Conservation (phyloP, 2,113 vertebrate species). For the Ageneiosus marmoratus region DNA sequence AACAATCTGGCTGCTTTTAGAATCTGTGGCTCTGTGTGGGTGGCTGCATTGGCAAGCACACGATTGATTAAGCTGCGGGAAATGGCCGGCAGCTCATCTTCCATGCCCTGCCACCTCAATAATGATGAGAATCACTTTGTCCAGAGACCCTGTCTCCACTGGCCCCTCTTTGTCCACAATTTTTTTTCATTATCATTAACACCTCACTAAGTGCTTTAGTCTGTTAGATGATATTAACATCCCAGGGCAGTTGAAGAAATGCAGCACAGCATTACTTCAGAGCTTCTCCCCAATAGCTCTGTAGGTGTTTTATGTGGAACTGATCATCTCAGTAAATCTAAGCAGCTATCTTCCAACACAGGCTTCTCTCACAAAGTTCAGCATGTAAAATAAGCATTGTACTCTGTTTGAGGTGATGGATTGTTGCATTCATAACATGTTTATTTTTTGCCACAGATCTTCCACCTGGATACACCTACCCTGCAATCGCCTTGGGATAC, state of each 20-base stretch:
- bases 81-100: slow-evolving; percentile 63
- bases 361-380: not conserved
- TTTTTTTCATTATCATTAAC: slow-evolving; percentile 70
- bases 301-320: not conserved
- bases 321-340: slow-evolving; percentile 39
- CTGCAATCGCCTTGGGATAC: slow-evolving; percentile 76
- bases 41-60: slow-evolving; percentile 56
- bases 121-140: slow-evolving; percentile 66
- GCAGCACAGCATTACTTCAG: slow-evolving; percentile 57
- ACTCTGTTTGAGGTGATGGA: not conserved
- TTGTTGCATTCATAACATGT: slow-evolving; percentile 18
- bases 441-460: slow-evolving; percentile 73
- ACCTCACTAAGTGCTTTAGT: slow-evolving; percentile 58
- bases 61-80: slow-evolving; percentile 63
- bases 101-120: slow-evolving; percentile 58
- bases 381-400: not conserved
- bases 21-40: slow-evolving; percentile 53
- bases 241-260: slow-evolving; percentile 55
- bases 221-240: slow-evolving; percentile 54
- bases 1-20: slow-evolving; percentile 52
- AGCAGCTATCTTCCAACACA: not conserved
- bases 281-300: slow-evolving; percentile 37
- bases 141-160: slow-evolving; percentile 36
- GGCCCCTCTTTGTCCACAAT: slow-evolving; percentile 44
- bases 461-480: slow-evolving; percentile 82